Evolutionary conservation across 2,888 invertebrate genomes (phyloP).

Genomic region (Tenthredo amoena): DNA sequence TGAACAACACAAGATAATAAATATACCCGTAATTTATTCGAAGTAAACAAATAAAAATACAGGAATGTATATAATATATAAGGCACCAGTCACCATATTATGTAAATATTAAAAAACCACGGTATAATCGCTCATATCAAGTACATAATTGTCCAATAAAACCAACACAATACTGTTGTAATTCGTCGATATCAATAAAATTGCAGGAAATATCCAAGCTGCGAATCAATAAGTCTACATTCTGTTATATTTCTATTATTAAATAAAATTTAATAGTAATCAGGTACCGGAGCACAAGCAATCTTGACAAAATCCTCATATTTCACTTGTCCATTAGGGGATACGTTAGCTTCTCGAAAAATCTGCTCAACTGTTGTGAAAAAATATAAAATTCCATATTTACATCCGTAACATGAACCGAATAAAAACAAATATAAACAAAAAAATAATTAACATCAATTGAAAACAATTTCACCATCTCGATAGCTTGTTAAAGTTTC

Average conservation of each 20-base stretch:
- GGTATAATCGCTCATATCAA: not conserved
- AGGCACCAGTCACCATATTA: constrained; percentile 45
- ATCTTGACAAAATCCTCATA: constrained; percentile 96
- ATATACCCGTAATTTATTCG: constrained; percentile 21
- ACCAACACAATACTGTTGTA: constrained; percentile 18
- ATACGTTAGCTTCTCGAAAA: constrained; percentile 94
- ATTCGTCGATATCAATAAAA: not conserved
- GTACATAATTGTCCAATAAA: not conserved
- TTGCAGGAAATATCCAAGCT: constrained; percentile 4
- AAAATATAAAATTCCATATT: not conserved
- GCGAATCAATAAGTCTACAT: not conserved
- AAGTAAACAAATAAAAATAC: not conserved
- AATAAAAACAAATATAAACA: constrained; percentile 33
- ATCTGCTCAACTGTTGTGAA: constrained; percentile 87
- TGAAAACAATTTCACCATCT: not conserved
- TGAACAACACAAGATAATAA: not conserved
- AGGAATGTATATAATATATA: constrained; percentile 30
- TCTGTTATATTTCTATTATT: not conserved
- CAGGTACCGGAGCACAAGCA: constrained; percentile 94
- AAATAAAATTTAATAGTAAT: constrained; percentile 87
- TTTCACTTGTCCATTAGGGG: constrained; percentile 88
- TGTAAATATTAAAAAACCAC: constrained; percentile 35
- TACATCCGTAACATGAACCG: not conserved
- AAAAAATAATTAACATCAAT: constrained; percentile 5
- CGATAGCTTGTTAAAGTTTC: not conserved